These are phyloP conservation scores for Phyllostomus hastatus DNA, from an alignment of 2,113 vertebrate genomes.

Conservation along the genomic window DNA sequence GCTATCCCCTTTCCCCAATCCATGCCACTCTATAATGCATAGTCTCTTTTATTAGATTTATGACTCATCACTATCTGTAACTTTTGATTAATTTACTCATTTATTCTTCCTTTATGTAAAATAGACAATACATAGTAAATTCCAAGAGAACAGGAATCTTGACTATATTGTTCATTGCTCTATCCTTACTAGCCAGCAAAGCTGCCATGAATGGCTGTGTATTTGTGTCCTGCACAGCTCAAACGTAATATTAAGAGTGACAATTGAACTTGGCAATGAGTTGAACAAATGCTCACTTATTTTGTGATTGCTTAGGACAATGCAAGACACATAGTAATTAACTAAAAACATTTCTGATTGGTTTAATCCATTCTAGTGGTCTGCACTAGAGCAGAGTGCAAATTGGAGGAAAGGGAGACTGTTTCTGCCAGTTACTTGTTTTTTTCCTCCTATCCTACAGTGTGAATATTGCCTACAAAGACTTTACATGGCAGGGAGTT, in stretches of 20 bases:
- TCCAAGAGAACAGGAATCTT: not conserved
- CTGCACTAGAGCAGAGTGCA: not conserved
- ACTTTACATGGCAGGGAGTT: not conserved
- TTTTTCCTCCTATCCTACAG: not conserved
- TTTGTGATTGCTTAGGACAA: not conserved
- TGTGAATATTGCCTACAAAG: not conserved
- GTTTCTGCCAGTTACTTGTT: not conserved
- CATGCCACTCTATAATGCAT: not conserved
- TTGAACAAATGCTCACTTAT: not conserved
- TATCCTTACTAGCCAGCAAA: not conserved
- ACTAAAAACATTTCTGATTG: not conserved
- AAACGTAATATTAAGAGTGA: not conserved
- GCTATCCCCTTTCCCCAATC: not conserved
- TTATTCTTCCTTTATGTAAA: not conserved
- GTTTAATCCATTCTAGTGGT: not conserved
- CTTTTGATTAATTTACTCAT: not conserved
- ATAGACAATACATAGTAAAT: not conserved
- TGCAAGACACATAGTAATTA: not conserved
- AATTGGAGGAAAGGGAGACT: not conserved
- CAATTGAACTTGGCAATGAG: not conserved
- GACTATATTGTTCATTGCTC: not conserved
- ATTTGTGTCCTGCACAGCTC: not conserved
- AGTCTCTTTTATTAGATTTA: not conserved
- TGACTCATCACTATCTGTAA: not conserved
- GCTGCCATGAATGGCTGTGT: not conserved